Conservation (phyloP, 2,797 vertebrate genomes). For the Parotocinclus haroldoi region DNA sequence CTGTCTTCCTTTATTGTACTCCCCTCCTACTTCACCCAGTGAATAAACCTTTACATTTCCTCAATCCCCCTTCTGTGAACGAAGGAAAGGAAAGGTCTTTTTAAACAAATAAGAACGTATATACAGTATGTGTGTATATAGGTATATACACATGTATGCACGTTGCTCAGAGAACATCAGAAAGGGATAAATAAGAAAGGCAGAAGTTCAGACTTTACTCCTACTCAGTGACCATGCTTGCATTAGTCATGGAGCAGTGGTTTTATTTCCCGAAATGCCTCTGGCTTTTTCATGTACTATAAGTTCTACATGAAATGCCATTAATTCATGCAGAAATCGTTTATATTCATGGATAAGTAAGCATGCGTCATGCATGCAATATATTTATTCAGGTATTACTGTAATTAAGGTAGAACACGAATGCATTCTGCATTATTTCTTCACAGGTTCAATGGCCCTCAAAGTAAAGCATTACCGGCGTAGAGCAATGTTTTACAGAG, state of each 20-base stretch:
- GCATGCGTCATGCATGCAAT: too few relatives aligned
- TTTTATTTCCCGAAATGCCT: constrained; percentile 42
- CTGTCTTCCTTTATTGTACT: constrained; percentile 39
- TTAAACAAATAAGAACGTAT: constrained; percentile 68
- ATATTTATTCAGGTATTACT: too few relatives aligned
- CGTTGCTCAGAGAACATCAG: constrained; percentile 61
- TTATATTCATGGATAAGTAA: too few relatives aligned
- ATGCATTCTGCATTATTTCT: too few relatives aligned
- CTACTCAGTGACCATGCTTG: constrained; percentile 62
- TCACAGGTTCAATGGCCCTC: too few relatives aligned
- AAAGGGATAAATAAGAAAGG: constrained; percentile 60
- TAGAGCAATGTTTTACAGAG: too few relatives aligned
- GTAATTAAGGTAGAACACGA: too few relatives aligned
- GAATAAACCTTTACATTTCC: constrained; percentile 70
- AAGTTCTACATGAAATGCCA: not conserved
- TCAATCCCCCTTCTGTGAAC: constrained; percentile 61
- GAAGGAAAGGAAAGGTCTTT: constrained; percentile 65
- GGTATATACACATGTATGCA: constrained; percentile 61
- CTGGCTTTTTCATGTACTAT: not conserved
- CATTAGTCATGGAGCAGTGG: constrained; percentile 57
- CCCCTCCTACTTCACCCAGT: constrained; percentile 55
- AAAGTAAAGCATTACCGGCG: too few relatives aligned
- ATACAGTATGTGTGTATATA: too few relatives aligned
- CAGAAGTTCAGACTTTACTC: constrained; percentile 66
- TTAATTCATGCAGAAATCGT: not conserved